Evolutionary conservation across 1,140 invertebrate genomes (phyloP).

Genomic region (Orchesella cincta): DNA sequence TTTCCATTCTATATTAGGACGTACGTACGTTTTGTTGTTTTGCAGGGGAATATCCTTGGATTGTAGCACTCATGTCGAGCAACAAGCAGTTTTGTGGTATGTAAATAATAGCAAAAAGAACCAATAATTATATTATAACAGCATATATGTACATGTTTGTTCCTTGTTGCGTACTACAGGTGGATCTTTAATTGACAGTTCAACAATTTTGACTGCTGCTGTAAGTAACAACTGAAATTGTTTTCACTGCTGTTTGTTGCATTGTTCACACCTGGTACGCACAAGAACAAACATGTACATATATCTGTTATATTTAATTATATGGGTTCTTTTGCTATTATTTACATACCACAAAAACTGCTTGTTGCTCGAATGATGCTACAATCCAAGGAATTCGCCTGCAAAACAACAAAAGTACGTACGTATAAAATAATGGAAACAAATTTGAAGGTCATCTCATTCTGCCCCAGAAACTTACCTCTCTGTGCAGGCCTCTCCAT

Average conservation of each 20-base stretch:
- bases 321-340: too few species aligned
- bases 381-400: slow-evolving; percentile 22
- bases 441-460: not conserved
- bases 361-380: not conserved
- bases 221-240: not conserved
- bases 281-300: too few species aligned
- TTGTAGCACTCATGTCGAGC: not conserved
- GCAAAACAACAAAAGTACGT: not conserved
- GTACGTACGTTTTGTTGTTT: not conserved
- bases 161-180: too few species aligned
- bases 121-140: too few species aligned
- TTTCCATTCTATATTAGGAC: too few species aligned
- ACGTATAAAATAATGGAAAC: not conserved
- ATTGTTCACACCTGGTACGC: too few species aligned
- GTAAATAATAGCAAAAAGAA: too few species aligned
- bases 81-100: not conserved
- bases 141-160: too few species aligned
- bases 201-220: not conserved
- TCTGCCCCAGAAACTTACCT: not conserved
- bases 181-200: not conserved
- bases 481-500: not conserved
- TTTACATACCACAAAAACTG: slow-evolving; percentile 1
- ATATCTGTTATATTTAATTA: too few species aligned
- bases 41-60: slow-evolving; percentile 11
- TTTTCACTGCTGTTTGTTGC: not conserved